Base-by-base conservation (phyloP, 2,888 invertebrate species). In the Dolichomitus sp. region DNA sequence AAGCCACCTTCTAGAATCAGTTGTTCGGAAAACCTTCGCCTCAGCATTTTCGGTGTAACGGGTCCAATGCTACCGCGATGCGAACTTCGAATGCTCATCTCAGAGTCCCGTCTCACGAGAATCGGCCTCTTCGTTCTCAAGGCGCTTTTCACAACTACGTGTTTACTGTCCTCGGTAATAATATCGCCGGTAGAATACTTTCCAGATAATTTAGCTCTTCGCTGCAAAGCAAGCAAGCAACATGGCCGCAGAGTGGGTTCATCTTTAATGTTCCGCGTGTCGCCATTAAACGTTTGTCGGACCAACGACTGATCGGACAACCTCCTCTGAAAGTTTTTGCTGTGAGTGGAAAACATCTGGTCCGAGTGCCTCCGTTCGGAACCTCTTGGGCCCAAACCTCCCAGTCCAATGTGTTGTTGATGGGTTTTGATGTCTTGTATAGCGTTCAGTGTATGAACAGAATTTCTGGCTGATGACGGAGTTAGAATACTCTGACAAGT, bases 1-100 rank as follows among this genome's bases (percentile, higher is more conserved):
- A 91, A 80, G 0, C 91, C 91, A 66, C 90, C 92, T 59, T 92
- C 91, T 52, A 92, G 88, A 48, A 92, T 92, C 63, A 92, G 81
- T 74, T 92, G 91, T 54, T 92, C 91, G 48, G 92, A 92, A 82
- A 92, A 92, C 30, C 91, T 86, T 57, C 91, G 86, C 72, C 88
- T 89, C 89, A 92, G 85, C 87, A 91, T 91, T 80, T 90, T 90
- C n/a, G 92, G 90, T 0, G 91, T 91, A 23, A 91, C 87, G 14
- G 84, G 85, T 7, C 63, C 72, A 23, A 70, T 23, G 73, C 89
- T 91, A 33, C 84, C 88, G 19, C 86, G 87, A 33, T 82, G 80
- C 4, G 79, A 78, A 68, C 83, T 87, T 40, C 33, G 68, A 4
- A 82, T 68, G 33, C 87, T 86, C 1, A 69, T 12, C 4, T 86